Evolutionary conservation across 2,888 invertebrate genomes (phyloP).

Genomic region (Cryptus viduatorius): DNA sequence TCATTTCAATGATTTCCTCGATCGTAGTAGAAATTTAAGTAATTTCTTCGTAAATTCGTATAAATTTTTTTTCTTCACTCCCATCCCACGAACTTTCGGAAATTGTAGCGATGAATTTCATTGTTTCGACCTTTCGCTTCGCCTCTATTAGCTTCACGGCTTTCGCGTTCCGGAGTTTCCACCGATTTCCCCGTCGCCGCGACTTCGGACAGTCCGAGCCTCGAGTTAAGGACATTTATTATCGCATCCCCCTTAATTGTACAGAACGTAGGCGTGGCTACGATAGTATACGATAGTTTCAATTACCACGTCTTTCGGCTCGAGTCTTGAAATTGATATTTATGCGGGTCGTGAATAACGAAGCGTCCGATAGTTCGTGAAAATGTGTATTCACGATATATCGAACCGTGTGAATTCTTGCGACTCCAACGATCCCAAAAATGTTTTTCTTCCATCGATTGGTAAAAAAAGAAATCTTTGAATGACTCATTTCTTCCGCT

Average conservation of each 20-base stretch:
- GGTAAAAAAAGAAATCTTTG: background rate
- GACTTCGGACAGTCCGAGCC: background rate
- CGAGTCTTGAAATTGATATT: constrained; percentile 48
- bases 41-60: constrained; percentile 2
- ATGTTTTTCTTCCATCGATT: background rate
- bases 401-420: background rate
- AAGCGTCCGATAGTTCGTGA: background rate
- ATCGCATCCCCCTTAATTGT: constrained; percentile 13
- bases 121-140: constrained; percentile 5
- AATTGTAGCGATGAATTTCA: background rate
- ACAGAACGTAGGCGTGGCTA: constrained; percentile 54
- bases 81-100: background rate
- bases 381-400: constrained; percentile 10
- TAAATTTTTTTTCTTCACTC: background rate
- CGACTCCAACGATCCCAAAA: background rate
- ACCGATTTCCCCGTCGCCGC: background rate
- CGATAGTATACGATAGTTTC: constrained; percentile 24
- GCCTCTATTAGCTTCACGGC: background rate
- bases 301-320: constrained; percentile 29
- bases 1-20: constrained; percentile 23
- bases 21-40: constrained; percentile 6
- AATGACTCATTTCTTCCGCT: too few species aligned
- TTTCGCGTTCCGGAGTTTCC: background rate
- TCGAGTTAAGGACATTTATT: constrained; percentile 15
- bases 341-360: constrained; percentile 32